Conservation (phyloP, 2,113 vertebrate species). For the Micronycteris hirsuta region DNA sequence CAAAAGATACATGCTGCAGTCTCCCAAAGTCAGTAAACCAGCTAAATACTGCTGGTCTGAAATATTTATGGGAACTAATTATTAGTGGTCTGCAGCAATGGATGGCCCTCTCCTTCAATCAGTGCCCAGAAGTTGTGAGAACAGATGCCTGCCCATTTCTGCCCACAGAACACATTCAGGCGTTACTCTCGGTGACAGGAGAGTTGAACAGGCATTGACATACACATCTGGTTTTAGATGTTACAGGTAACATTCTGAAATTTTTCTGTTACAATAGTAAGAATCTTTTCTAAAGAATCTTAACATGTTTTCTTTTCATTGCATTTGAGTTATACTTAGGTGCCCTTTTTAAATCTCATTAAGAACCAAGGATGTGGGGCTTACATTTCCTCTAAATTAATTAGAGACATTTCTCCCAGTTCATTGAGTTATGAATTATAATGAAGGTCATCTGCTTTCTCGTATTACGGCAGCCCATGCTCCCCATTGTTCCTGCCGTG, state of each 20-base stretch:
- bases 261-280: not conserved
- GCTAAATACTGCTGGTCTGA: not conserved
- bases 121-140: not conserved
- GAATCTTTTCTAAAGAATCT: not conserved
- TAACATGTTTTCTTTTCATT: not conserved
- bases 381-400: not conserved
- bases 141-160: not conserved
- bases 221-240: not conserved
- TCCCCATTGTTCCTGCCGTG: not conserved
- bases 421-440: not conserved
- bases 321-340: not conserved
- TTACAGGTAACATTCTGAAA: not conserved
- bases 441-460: not conserved
- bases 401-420: constrained; percentile 13
- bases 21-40: not conserved
- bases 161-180: not conserved
- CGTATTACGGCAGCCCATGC: not conserved
- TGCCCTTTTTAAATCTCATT: not conserved
- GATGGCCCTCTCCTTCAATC: not conserved
- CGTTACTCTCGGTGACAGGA: not conserved
- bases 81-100: not conserved
- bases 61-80: not conserved
- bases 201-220: not conserved
- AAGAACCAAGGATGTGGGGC: not conserved
- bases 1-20: not conserved